These are phyloP conservation scores for Neosilurus mollespiculum DNA, from an alignment of 2,797 vertebrate genomes.

Conservation along the genomic window DNA sequence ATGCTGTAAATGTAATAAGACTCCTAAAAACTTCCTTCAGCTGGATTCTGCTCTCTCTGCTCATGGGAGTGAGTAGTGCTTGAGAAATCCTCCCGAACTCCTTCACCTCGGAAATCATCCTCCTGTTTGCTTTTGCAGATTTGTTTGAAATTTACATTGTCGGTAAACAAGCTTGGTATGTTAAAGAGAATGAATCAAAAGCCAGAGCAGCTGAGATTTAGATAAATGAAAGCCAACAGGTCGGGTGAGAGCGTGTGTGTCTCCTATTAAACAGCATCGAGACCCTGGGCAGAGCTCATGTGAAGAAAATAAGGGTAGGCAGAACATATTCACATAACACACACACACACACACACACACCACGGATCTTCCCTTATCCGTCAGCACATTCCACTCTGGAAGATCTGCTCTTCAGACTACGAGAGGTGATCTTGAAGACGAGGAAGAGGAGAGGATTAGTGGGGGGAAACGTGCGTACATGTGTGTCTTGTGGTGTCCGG, in stretches of 20 bases:
- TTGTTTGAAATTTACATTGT: constrained; percentile 59
- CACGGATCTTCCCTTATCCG: constrained; percentile 19
- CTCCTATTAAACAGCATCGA: constrained; percentile 9
- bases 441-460: constrained; percentile 7
- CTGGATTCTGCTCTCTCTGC: constrained; percentile 20
- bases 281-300: not conserved
- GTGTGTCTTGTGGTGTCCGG: not conserved
- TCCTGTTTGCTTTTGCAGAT: constrained; percentile 42
- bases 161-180: constrained; percentile 54
- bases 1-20: not conserved
- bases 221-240: constrained; percentile 42
- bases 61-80: constrained; percentile 9
- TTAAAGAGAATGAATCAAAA: constrained; percentile 57
- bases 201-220: constrained; percentile 1
- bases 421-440: constrained; percentile 36
- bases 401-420: constrained; percentile 42
- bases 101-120: constrained; percentile 50
- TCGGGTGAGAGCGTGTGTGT: constrained; percentile 1
- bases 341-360: constrained; percentile 13
- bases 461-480: not conserved
- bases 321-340: constrained; percentile 19
- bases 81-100: not conserved
- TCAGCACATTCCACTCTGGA: constrained; percentile 5
- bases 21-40: not conserved
- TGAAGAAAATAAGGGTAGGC: constrained; percentile 17